Evolutionary conservation across 2,797 vertebrate species (phyloP).

Genomic region (Petrocephalus sullivani): DNA sequence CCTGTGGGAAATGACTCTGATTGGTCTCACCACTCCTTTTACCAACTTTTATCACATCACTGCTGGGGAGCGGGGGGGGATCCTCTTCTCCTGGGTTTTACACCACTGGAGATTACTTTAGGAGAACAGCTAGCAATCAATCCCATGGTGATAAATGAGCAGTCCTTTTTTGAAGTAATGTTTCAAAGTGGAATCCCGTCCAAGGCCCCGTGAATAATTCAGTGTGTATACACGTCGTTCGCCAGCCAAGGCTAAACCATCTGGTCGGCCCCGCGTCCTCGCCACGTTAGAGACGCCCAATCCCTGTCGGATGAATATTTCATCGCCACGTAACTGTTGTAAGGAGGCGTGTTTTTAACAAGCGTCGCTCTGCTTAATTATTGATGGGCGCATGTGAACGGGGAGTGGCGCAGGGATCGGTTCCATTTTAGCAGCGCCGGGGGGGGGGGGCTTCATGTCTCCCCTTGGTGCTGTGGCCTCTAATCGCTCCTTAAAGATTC

Average conservation of each 20-base stretch:
- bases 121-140: background rate
- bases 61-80: background rate
- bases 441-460: background rate
- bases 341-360: constrained; percentile 5
- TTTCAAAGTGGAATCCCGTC: constrained; percentile 4
- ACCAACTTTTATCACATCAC: background rate
- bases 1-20: constrained; percentile 24
- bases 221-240: constrained; percentile 2
- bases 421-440: background rate
- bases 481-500: background rate
- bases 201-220: constrained; percentile 6
- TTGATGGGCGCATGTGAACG: background rate
- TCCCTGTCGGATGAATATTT: constrained; percentile 11
- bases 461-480: background rate
- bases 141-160: background rate
- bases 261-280: background rate
- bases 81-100: background rate
- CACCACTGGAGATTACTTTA: background rate
- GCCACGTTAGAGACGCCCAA: background rate
- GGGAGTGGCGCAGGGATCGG: background rate
- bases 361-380: constrained; percentile 9
- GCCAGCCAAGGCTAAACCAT: background rate
- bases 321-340: background rate
- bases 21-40: background rate
- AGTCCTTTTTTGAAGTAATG: background rate